Evolutionary conservation across 1,140 invertebrate genomes (phyloP), one percentile per base, ranked within the genome.

Genomic region (Tetramorium alpestre): DNA sequence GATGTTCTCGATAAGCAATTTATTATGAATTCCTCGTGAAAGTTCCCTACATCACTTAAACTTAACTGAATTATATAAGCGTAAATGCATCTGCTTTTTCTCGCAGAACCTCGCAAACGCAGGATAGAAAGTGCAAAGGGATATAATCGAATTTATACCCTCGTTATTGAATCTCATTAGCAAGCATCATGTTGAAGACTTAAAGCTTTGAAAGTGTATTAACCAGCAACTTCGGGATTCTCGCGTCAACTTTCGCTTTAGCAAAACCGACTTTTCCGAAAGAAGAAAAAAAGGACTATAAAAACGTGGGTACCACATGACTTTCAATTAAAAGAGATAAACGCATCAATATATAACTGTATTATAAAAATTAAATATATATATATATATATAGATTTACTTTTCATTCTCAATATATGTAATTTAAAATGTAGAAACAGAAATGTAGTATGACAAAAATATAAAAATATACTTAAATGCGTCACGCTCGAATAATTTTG

Each of bases 71-170:
- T 84, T 75, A 62, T 18, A 62, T 75, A 73, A 84, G 54, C 54
- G 8, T 44, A 62, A 41, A 75, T 25, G 80, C 69, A 44, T 33
- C 51, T 60, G 28, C 41, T 60, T 75, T 75, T 49, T 84, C 80
- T 49, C 41, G 49, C 6, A 38, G 16, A 25, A 58, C 13, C 16
- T 18, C 3, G 51, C 10, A 60, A 60, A 73, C 54, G 18, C 65
- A 10, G 28, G 18, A n/a, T 58, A 84, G 44, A 84, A 84, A 84
- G 69, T 38, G 80, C 80, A 60, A 73, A 60, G 33, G 22, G 13
- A 18, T 33, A 6, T 84, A 84, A 84, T 84, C 54, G 41, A 84
- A 49, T 84, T 60, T 84, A 38, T 56, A 84, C 62, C 22, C 1
- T 70, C 47, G 47, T 81, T 81, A 70, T 65, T 78, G 28, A 38